These are phyloP conservation scores for Malurus elegans DNA, from an alignment of 2,113 vertebrate species.

Conservation along the genomic window DNA sequence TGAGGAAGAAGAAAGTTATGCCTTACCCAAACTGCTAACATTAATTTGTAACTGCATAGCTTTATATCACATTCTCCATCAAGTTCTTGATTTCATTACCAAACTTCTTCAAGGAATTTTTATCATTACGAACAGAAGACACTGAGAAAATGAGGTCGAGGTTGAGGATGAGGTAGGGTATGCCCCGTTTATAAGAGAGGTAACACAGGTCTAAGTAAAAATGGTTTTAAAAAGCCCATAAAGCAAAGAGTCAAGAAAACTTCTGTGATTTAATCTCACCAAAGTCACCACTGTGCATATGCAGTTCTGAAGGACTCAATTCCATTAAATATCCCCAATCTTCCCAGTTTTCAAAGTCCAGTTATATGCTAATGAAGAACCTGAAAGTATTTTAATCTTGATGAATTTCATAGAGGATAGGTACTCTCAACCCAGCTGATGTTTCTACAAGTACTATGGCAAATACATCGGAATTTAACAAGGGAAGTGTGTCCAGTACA, in stretches of 20 bases:
- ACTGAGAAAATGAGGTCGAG: background rate
- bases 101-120: background rate
- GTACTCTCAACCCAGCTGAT: background rate
- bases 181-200: background rate
- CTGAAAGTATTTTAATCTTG: background rate
- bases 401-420: background rate
- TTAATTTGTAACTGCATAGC: background rate
- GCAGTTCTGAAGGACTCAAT: background rate
- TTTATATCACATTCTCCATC: background rate
- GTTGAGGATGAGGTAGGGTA: background rate
- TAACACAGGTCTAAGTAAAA: background rate
- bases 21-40: background rate
- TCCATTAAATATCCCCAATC: background rate
- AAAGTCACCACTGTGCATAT: background rate
- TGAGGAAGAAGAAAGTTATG: background rate
- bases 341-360: background rate
- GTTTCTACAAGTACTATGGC: background rate
- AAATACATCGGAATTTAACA: background rate
- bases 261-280: background rate
- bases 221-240: rapidly evolving
- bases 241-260: background rate
- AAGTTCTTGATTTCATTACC: background rate
- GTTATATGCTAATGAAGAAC: background rate
- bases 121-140: background rate
- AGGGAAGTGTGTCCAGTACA: background rate